Percentiles rank a stretch among this genome's conserved stretches.
These are phyloP conservation scores for Masnerella sp. DNA, from an alignment of 2,888 invertebrate species.

Conservation along the genomic window DNA sequence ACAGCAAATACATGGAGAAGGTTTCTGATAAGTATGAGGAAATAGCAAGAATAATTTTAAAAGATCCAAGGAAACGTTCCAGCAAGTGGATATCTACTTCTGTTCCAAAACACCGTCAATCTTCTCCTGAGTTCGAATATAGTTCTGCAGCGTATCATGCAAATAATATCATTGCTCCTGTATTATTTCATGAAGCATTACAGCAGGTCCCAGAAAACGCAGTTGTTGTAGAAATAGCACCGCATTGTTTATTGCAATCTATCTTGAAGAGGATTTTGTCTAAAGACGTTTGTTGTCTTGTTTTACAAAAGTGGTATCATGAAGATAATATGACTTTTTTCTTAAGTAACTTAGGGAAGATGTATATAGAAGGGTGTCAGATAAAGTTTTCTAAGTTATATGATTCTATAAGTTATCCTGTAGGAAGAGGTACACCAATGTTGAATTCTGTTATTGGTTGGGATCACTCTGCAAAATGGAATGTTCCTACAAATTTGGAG, in stretches of 20 bases:
- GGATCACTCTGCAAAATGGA: constrained; percentile 96
- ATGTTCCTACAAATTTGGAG: constrained; percentile 84
- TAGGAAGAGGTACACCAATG: constrained; percentile 94
- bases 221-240: constrained; percentile 94
- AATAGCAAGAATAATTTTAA: constrained; percentile 89
- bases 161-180: constrained; percentile 96
- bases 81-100: constrained; percentile 95
- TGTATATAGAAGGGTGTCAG: constrained; percentile 89
- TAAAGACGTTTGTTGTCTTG: too few relatives aligned
- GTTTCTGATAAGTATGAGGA: constrained; percentile 90
- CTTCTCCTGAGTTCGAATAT: constrained; percentile 85
- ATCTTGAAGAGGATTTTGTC: constrained; percentile 92
- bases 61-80: constrained; percentile 87
- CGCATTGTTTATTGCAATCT: constrained; percentile 95
- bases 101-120: constrained; percentile 90
- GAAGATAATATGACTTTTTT: constrained; percentile 87
- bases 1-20: constrained; percentile 92
- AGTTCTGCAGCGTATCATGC: constrained; percentile 97
- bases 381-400: constrained; percentile 87
- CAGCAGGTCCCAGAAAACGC: constrained; percentile 91
- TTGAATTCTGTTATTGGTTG: constrained; percentile 91
- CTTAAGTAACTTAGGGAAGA: constrained; percentile 88
- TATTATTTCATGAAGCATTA: constrained; percentile 93
- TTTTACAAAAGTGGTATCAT: constrained; percentile 90
- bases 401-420: constrained; percentile 88